Evolutionary conservation across 2,113 vertebrate genomes (phyloP).

Genomic region (Myrmecobius fasciatus): DNA sequence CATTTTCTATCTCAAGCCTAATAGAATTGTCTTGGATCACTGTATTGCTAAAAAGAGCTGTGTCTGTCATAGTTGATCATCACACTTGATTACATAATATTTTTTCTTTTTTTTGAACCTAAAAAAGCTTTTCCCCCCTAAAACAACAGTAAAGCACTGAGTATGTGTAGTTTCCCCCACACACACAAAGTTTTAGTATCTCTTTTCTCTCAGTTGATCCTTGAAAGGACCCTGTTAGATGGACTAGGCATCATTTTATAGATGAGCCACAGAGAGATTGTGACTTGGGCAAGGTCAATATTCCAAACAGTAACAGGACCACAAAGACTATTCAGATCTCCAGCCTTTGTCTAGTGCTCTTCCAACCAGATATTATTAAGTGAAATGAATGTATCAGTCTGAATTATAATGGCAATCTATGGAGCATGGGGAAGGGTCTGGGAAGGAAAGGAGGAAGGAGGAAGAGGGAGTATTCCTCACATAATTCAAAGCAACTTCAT

Average conservation of each 20-base stretch:
- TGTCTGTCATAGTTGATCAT: too few species aligned
- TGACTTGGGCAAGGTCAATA: neutral
- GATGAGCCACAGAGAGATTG: neutral
- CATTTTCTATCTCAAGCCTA: too few species aligned
- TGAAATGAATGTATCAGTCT: neutral
- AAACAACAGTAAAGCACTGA: slow-evolving; percentile 15
- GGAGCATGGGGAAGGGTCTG: neutral
- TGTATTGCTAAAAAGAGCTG: too few species aligned
- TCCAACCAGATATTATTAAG: neutral
- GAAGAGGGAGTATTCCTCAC: neutral
- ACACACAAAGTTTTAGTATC: neutral
- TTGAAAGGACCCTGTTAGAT: neutral
- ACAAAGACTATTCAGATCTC: neutral
- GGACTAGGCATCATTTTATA: slow-evolving; percentile 13
- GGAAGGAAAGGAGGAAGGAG: neutral
- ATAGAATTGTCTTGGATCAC: too few species aligned
- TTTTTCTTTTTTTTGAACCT: neutral
- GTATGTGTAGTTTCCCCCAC: neutral
- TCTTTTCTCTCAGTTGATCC: neutral
- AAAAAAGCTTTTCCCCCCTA: slow-evolving; percentile 19
- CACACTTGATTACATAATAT: too few species aligned
- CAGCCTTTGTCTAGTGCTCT: neutral
- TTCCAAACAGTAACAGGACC: neutral
- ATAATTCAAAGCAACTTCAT: slow-evolving; percentile 7
- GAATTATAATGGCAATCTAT: neutral